These are phyloP conservation scores for Sebastes miniatus DNA, from an alignment of 2,797 vertebrate genomes.

Conservation along the genomic window DNA sequence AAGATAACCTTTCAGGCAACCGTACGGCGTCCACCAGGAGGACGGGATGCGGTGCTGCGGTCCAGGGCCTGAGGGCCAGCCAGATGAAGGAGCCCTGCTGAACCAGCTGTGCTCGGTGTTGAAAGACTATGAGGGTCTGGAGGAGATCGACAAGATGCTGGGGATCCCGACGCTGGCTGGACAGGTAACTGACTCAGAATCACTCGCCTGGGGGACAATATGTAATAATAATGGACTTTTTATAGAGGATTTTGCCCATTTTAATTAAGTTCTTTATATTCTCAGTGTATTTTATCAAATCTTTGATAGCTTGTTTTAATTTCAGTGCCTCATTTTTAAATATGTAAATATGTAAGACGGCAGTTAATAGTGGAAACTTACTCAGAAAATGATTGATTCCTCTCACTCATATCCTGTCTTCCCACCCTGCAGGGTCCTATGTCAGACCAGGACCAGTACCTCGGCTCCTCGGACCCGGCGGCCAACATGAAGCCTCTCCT, in stretches of 20 bases:
- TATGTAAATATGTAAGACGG: background rate
- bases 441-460: constrained; percentile 89
- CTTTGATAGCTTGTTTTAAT: background rate
- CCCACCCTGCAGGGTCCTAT: constrained; percentile 79
- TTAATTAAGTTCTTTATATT: background rate
- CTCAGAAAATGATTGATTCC: background rate
- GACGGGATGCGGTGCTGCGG: constrained; percentile 87
- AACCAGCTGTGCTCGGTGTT: constrained; percentile 93
- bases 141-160: constrained; percentile 95
- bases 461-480: constrained; percentile 83
- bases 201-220: background rate
- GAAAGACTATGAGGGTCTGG: constrained; percentile 94
- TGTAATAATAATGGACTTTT: background rate
- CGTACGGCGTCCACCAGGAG: constrained; percentile 87
- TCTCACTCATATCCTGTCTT: background rate
- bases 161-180: constrained; percentile 95
- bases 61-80: constrained; percentile 82
- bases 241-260: background rate
- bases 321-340: background rate
- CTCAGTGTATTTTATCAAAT: background rate
- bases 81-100: constrained; percentile 94
- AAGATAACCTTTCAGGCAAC: constrained; percentile 75
- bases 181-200: constrained; percentile 81
- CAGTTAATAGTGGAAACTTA: background rate
- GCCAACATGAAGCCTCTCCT: constrained; percentile 88